phyloP scores from a whole-genome alignment of 2,113 vertebrate species.

The Rhinolophus sinicus region DNA sequence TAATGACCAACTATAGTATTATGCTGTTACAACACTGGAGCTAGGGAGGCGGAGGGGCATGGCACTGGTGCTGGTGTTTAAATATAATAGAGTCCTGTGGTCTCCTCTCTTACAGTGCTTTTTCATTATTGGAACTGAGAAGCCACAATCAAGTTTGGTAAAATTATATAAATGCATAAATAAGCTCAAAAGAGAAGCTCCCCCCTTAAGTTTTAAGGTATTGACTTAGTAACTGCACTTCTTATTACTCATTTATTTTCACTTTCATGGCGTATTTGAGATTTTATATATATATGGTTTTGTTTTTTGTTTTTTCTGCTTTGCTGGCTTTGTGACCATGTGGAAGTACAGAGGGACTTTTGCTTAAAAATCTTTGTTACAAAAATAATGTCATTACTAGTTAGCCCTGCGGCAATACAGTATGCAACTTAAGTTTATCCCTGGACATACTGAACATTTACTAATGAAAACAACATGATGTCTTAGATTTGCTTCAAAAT shows the following conservation, averaged over 20 bases:
- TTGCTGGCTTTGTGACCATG: background rate
- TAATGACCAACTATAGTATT: background rate
- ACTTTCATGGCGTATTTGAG: background rate
- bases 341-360: background rate
- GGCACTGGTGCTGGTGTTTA: background rate
- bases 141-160: conserved; percentile 1
- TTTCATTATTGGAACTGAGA: conserved; percentile 36
- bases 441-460: background rate
- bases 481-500: conserved; percentile 42
- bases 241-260: conserved; percentile 35
- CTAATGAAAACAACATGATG: background rate
- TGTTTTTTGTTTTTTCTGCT: background rate
- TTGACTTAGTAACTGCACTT: background rate
- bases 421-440: background rate
- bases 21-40: background rate
- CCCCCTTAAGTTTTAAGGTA: conserved; percentile 2
- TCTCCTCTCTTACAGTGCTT: background rate
- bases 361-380: background rate
- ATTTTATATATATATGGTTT: background rate
- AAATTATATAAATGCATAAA: background rate
- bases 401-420: background rate
- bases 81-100: background rate
- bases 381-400: background rate
- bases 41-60: background rate
- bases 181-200: background rate